Evolutionary conservation across 2,113 vertebrate genomes (phyloP).

Genomic region (Petroica traversi): DNA sequence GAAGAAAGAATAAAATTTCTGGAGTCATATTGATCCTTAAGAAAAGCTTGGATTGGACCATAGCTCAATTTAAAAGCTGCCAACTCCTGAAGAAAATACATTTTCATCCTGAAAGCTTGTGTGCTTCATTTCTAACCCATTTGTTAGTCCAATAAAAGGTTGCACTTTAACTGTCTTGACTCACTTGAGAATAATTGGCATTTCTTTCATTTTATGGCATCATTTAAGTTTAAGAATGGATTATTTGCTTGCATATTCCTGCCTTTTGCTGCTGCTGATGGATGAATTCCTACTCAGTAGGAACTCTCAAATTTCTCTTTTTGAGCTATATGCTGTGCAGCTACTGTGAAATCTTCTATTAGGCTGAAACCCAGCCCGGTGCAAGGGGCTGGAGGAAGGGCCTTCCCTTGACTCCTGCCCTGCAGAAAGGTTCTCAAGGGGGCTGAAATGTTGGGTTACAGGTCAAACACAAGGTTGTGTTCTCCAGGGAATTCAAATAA

Average conservation of each 20-base stretch:
- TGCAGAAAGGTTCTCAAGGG: neutral
- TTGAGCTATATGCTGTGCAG: constrained; percentile 21
- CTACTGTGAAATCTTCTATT: constrained; percentile 1
- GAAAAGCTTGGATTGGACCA: constrained; percentile 45
- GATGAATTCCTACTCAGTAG: constrained; percentile 38
- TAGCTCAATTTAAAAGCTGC: constrained; percentile 64
- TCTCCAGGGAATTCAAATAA: neutral
- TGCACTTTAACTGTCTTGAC: constrained; percentile 59
- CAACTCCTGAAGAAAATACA: constrained; percentile 56
- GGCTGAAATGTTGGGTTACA: neutral
- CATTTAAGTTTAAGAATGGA: constrained; percentile 59
- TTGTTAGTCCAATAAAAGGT: constrained; percentile 64
- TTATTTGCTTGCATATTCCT: constrained; percentile 62
- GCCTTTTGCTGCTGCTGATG: constrained; percentile 34
- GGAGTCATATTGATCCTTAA: constrained; percentile 41
- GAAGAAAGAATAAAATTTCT: constrained; percentile 36
- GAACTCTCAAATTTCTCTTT: constrained; percentile 48
- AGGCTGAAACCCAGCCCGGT: neutral
- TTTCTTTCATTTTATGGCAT: constrained; percentile 65
- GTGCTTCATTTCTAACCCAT: constrained; percentile 46
- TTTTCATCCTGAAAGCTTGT: constrained; percentile 47
- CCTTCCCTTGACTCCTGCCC: neutral
- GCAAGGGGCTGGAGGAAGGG: neutral
- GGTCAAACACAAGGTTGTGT: neutral
- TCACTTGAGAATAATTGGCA: constrained; percentile 64